Conservation (phyloP, 2,797 vertebrate species). For the Atherinosoma microstoma region DNA sequence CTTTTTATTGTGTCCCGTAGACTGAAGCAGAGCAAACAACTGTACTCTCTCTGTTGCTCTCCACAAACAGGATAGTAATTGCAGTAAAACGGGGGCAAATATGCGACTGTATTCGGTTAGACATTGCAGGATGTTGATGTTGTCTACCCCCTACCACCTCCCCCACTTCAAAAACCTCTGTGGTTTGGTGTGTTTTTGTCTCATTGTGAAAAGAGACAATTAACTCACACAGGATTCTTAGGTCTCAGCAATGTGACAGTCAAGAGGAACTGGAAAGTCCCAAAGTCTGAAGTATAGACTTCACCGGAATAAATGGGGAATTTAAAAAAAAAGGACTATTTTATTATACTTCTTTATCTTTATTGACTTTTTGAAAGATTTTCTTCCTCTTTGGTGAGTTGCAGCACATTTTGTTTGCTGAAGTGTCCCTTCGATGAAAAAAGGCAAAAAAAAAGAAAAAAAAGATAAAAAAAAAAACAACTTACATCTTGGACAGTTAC, state of each 20-base stretch:
- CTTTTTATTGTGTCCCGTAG: conserved; percentile 84
- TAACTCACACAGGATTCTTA: conserved; percentile 63
- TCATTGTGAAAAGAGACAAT: conserved; percentile 73
- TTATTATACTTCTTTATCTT: conserved; percentile 88
- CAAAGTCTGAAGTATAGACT: conserved; percentile 67
- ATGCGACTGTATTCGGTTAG: conserved; percentile 59
- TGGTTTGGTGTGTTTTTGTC: conserved; percentile 72
- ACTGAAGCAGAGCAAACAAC: conserved; percentile 65
- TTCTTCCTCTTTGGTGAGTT: conserved; percentile 84
- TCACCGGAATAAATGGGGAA: conserved; percentile 65
- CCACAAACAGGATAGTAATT: conserved; percentile 51
- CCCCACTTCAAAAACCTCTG: conserved; percentile 38
- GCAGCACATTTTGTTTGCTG: conserved; percentile 86
- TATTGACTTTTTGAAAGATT: conserved; percentile 85
- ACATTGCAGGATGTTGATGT: conserved; percentile 71
- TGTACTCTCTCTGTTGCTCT: conserved; percentile 76
- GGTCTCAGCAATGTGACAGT: conserved; percentile 63
- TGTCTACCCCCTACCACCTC: conserved; percentile 43
- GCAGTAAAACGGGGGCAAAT: conserved; percentile 35
- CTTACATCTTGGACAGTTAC: conserved; percentile 80
- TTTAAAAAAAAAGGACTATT: conserved; percentile 79
- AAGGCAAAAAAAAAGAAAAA: conserved; percentile 40
- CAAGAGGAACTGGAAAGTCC: conserved; percentile 68
- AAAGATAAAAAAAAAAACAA: conserved; percentile 18
- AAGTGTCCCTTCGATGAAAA: conserved; percentile 78